phyloP scores from a whole-genome alignment of 2,888 invertebrate genomes.

The Oscheius onirici region DNA sequence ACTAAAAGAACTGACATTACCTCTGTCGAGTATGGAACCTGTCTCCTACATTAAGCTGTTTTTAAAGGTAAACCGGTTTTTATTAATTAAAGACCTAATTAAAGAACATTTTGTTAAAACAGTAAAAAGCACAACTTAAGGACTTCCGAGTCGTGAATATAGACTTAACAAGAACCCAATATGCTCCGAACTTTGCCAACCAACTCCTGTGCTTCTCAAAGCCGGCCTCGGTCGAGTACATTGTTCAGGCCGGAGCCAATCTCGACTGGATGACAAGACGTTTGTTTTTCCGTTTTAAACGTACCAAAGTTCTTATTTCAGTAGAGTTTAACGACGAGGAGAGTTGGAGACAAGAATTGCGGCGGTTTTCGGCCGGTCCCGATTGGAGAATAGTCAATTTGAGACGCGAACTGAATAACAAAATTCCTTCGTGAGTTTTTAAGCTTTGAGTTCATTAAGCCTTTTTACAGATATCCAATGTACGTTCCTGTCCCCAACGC shows the following conservation, averaged over 20 bases:
- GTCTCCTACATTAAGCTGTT: constrained; percentile 39
- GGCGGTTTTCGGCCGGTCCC: constrained; percentile 35
- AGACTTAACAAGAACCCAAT: constrained; percentile 51
- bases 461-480: constrained; percentile 54
- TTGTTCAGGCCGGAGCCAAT: constrained; percentile 42
- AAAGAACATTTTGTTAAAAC: background rate
- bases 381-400: constrained; percentile 43
- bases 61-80: constrained; percentile 31
- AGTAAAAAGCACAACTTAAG: constrained; percentile 31
- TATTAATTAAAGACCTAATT: too few species aligned
- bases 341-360: constrained; percentile 43
- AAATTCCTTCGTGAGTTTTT: background rate
- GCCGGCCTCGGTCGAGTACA: constrained; percentile 42
- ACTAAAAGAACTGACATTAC: constrained; percentile 32
- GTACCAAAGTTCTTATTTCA: constrained; percentile 21
- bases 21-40: constrained; percentile 46
- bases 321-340: constrained; percentile 45
- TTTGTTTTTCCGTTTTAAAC: background rate
- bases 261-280: constrained; percentile 36
- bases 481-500: constrained; percentile 46
- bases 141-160: constrained; percentile 58
- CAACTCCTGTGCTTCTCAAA: constrained; percentile 53
- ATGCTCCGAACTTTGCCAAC: constrained; percentile 51
- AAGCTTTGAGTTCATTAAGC: too few species aligned
- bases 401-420: constrained; percentile 20